phyloP scores from a whole-genome alignment of 1,140 invertebrate genomes.

The Polyergus mexicanus region DNA sequence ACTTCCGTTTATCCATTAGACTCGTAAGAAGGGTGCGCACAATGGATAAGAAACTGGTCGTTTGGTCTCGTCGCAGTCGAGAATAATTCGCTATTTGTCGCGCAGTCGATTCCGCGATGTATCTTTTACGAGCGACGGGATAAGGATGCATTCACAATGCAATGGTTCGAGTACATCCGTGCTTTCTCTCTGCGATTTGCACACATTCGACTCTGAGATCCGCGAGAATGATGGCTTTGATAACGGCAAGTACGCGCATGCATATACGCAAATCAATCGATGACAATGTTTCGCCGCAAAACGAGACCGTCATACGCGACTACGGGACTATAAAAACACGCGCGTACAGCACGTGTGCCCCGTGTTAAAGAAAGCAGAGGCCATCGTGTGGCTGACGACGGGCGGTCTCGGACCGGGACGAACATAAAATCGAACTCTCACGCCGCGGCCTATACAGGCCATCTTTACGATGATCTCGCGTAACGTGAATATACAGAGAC shows the following conservation, averaged over 20 bases:
- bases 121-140: conserved; percentile 71
- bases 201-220: background rate
- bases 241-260: conserved; percentile 29
- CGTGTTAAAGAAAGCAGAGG: conserved; percentile 48
- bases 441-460: conserved; percentile 47
- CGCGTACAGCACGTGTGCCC: conserved; percentile 29
- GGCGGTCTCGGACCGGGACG: conserved; percentile 60
- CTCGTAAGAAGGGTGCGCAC: conserved; percentile 9
- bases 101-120: conserved; percentile 68
- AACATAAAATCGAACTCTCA: conserved; percentile 72
- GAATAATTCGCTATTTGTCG: conserved; percentile 72
- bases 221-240: conserved; percentile 28
- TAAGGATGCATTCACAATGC: conserved; percentile 62
- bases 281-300: conserved; percentile 46
- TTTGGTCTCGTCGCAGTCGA: conserved; percentile 52
- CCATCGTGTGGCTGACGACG: conserved; percentile 66
- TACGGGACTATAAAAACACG: conserved; percentile 60
- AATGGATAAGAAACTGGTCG: conserved; percentile 59
- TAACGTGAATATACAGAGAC: conserved; percentile 70
- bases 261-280: conserved; percentile 4
- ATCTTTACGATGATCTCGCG: conserved; percentile 72
- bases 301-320: conserved; percentile 30
- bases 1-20: conserved; percentile 68
- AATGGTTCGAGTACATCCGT: background rate
- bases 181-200: background rate